Evolutionary conservation across 2,888 invertebrate species (phyloP).

Genomic region (Gandaritis pyraliata): DNA sequence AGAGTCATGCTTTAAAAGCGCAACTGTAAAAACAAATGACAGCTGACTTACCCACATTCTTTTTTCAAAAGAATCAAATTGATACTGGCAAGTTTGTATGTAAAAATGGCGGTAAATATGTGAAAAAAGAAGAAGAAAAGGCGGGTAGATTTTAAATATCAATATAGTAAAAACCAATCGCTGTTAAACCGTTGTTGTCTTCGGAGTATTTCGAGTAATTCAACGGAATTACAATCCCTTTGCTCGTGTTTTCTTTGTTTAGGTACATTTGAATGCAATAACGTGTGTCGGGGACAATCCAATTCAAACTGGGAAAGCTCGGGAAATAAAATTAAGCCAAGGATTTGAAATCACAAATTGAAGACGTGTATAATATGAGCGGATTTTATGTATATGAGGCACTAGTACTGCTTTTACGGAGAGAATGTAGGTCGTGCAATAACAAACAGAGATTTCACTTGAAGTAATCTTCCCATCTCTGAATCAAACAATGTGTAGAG

Average conservation of each 20-base stretch:
- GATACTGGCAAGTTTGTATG: too few relatives aligned
- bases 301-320: constrained; percentile 38
- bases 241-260: constrained; percentile 26
- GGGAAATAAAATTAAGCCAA: constrained; percentile 42
- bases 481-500: constrained; percentile 9
- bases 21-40: background rate
- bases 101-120: too few relatives aligned
- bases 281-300: constrained; percentile 42
- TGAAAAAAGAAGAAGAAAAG: background rate
- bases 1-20: too few relatives aligned
- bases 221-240: constrained; percentile 23
- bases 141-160: background rate
- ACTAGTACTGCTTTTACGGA: constrained; percentile 20
- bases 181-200: constrained; percentile 29
- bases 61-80: too few relatives aligned
- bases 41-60: too few relatives aligned
- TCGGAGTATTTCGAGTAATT: constrained; percentile 16
- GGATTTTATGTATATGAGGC: constrained; percentile 26
- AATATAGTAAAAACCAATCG: background rate
- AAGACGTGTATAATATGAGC: constrained; percentile 37
- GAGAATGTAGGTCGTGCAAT: constrained; percentile 20
- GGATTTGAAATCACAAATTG: constrained; percentile 43
- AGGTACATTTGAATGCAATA: constrained; percentile 36
- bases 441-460: constrained; percentile 15
- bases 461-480: constrained; percentile 3